Evolutionary conservation across 1,140 invertebrate species (phyloP).

Genomic region (Leptinotarsa defecta): DNA sequence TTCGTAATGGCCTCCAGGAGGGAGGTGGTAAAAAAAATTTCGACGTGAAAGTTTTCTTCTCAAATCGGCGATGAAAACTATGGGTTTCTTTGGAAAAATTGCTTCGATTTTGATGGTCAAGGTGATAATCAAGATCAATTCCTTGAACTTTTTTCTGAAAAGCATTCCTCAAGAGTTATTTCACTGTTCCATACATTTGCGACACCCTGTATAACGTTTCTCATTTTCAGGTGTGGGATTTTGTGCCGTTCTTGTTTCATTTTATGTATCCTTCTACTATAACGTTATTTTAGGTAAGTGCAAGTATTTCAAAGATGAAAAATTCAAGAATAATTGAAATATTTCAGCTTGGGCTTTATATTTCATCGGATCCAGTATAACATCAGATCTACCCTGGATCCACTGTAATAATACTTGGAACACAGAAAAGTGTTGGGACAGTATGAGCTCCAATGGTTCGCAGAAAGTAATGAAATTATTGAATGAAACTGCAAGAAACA

Average conservation of each 20-base stretch:
- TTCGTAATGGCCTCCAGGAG: no score
- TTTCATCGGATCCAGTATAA: conserved; percentile 73
- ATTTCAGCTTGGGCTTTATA: conserved; percentile 78
- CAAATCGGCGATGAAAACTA: no score
- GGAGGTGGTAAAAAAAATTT: no score
- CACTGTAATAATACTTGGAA: conserved; percentile 86
- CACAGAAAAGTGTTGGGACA: conserved; percentile 71
- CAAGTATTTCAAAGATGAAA: not conserved
- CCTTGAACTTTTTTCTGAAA: no score
- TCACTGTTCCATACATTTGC: no score
- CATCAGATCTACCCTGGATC: conserved; percentile 78
- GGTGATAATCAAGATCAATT: no score
- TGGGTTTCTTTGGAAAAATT: no score
- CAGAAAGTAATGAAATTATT: conserved; percentile 17
- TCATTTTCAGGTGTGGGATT: conserved; percentile 79
- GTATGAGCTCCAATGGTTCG: conserved; percentile 39
- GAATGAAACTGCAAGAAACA: conserved; percentile 49
- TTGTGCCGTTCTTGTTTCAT: conserved; percentile 87
- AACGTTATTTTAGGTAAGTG: conserved; percentile 84
- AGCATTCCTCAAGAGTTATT: no score
- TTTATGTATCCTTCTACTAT: conserved; percentile 91
- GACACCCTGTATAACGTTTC: not conserved
- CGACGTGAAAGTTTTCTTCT: no score
- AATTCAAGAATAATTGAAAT: not conserved
- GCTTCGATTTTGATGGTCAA: no score